Conservation (phyloP, 2,888 invertebrate species). For the Danaus chrysippus region DNA sequence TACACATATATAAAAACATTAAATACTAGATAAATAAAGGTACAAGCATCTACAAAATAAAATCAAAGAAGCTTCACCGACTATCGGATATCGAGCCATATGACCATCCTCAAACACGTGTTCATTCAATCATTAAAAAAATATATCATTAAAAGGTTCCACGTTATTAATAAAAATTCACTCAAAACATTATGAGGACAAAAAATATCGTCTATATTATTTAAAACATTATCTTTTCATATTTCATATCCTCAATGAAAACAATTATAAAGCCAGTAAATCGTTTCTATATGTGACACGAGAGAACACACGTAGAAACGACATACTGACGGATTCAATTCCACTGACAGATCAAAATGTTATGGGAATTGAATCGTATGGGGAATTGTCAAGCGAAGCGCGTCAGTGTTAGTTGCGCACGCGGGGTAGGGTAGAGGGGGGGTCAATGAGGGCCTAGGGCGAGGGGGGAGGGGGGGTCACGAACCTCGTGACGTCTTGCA, state of each 20-base stretch:
- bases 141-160: conserved; percentile 4
- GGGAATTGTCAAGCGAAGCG: conserved; percentile 9
- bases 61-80: conserved; percentile 55
- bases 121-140: conserved; percentile 27
- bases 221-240: not conserved
- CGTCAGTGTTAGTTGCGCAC: conserved; percentile 24
- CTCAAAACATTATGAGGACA: conserved; percentile 18
- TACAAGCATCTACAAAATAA: conserved; percentile 68
- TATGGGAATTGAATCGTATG: not conserved
- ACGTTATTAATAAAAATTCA: not conserved
- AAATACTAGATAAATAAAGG: conserved; percentile 51
- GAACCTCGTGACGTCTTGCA: conserved; percentile 93
- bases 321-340: not conserved
- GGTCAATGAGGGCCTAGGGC: conserved; percentile 14
- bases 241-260: not conserved
- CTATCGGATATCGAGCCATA: conserved; percentile 44
- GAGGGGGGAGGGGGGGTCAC: conserved; percentile 38
- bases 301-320: not conserved
- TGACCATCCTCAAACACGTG: conserved; percentile 32
- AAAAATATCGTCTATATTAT: not conserved
- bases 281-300: not conserved
- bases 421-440: not conserved
- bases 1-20: conserved; percentile 63
- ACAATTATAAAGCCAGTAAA: not conserved
- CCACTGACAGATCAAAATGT: not conserved